Conservation (phyloP, 2,113 vertebrate genomes). For the Toxostoma redivivum region DNA sequence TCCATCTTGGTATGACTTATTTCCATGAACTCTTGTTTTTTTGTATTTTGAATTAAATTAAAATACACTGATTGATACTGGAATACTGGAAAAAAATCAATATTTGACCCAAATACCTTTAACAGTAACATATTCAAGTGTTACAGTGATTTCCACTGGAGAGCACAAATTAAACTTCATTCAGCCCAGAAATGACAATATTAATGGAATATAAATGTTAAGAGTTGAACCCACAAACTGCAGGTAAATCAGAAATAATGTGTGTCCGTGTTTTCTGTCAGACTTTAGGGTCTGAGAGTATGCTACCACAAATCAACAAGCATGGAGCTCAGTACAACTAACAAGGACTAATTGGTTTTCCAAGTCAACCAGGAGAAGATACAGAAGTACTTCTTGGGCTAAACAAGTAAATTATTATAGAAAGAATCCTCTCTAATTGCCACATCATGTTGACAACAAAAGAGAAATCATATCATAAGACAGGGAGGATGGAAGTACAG, state of each 20-base stretch:
- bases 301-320: background rate
- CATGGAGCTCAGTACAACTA: background rate
- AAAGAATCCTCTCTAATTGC: background rate
- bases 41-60: conserved; percentile 42
- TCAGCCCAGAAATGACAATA: background rate
- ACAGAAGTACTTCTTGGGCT: background rate
- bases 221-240: background rate
- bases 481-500: background rate
- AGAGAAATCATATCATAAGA: background rate
- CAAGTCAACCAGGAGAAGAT: background rate
- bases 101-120: conserved; percentile 15
- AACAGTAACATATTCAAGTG: background rate
- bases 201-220: background rate
- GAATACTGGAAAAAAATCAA: conserved; percentile 17
- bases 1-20: background rate
- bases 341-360: background rate
- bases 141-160: background rate
- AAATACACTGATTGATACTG: conserved; percentile 40
- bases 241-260: background rate
- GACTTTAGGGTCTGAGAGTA: background rate
- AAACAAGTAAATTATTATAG: background rate
- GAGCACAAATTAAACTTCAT: conserved; percentile 31
- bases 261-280: background rate
- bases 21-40: background rate
- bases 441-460: background rate